Percentiles rank a stretch among this genome's conserved stretches.
Conservation (phyloP, 2,888 invertebrate species). For the Mesoligia furuncula region DNA sequence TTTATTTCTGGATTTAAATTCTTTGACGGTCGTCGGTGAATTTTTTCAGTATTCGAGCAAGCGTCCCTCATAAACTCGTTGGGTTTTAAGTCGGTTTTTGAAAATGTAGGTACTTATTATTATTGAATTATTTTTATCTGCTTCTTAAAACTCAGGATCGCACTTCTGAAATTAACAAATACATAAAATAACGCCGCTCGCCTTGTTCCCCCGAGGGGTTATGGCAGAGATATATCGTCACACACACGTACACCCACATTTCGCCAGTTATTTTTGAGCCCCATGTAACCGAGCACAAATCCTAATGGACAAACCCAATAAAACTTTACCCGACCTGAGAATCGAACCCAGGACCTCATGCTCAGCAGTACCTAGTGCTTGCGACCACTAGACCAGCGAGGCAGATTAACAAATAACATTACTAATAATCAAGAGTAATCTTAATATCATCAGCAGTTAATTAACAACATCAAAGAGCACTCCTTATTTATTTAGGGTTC, state of each 20-base stretch:
- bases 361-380: not conserved
- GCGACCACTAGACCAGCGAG: not conserved
- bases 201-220: not conserved
- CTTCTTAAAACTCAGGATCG: not conserved
- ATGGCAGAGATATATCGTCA: not conserved
- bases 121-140: not conserved
- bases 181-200: no score
- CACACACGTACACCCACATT: not conserved
- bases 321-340: not conserved
- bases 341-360: not conserved
- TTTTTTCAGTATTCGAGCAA: constrained; percentile 37
- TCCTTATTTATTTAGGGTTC: no score
- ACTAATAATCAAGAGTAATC: no score
- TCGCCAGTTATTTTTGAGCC: not conserved
- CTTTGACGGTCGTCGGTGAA: constrained; percentile 26
- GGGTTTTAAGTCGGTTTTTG: not conserved
- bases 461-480: no score
- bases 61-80: constrained; percentile 40
- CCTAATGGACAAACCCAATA: not conserved
- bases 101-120: not conserved
- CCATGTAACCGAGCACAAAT: not conserved
- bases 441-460: no score
- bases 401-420: no score
- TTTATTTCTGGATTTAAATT: constrained; percentile 63
- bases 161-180: not conserved